Base-by-base conservation (phyloP, 1,140 invertebrate genomes). In the Ceratina calcarata region DNA sequence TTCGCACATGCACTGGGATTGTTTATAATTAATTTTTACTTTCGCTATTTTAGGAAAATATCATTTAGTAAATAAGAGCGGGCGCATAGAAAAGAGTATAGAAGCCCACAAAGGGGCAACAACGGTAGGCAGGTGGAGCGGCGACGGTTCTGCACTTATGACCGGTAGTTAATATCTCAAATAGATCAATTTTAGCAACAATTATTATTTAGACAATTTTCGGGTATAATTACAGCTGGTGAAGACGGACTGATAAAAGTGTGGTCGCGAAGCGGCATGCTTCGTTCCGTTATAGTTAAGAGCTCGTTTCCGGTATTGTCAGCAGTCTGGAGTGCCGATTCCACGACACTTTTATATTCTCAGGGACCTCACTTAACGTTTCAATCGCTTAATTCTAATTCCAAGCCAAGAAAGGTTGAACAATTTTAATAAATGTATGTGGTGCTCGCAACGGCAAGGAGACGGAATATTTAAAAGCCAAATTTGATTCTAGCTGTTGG, bases 221-320 rank as follows among this genome's bases (percentile, higher is more conserved):
- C 60, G 78, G 64, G 61, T 58, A 16, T 20, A 58, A 60, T 87
- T 78, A 74, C 83, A 97, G 98, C 96, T 89, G 98, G 98, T 1
- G 98, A 99, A 94, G 99, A 99, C 94, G 99, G 99, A 16, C 95
- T 95, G 55, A 95, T 99, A 0, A 99, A 99, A 93, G 96, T 99
- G 76, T 99, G 99, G 98, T 99, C 99, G 4, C 93, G 98, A 45
- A 98, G 96, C 91, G 98, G 98, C 65, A 98, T 99, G 95, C 93
- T 99, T 6, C 94, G 99, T 32, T 98, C 98, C 16, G 97, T 97
- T 6, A 93, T 99, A 0, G 95, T 97, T 27, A 96, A 98, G 89
- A 96, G 96, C 69, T 95, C 95, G 87, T 95, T 95, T 82, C 94
- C 96, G 3, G 95, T 99, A 49, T 97, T 99, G 88, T 95, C 95